Evolutionary conservation across 2,797 vertebrate species (phyloP).

Genomic region (Malurus leucopterus): DNA sequence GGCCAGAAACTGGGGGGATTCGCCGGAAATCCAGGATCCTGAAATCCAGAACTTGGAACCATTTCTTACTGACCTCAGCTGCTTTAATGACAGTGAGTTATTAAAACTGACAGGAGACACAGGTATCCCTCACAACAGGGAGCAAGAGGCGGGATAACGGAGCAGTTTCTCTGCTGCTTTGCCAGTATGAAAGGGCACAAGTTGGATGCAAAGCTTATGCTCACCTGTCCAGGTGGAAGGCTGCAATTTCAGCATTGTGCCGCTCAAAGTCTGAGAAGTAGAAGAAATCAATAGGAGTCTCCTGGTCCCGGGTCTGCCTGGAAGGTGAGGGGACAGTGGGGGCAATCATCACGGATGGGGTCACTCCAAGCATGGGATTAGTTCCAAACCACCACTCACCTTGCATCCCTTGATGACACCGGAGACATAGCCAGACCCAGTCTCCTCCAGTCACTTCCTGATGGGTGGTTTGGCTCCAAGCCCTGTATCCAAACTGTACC

Average conservation of each 20-base stretch:
- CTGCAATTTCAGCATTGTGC: constrained; percentile 84
- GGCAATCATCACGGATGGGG: too few relatives aligned
- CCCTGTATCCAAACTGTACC: accelerated
- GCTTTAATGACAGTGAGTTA: background rate
- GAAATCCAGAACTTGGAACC: background rate
- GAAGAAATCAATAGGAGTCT: constrained; percentile 82
- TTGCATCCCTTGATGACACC: background rate
- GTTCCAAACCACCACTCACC: background rate
- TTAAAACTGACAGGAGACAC: background rate
- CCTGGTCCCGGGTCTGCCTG: constrained; percentile 81
- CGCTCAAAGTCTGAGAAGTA: constrained; percentile 89
- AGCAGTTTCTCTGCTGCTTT: background rate
- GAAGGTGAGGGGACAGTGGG: background rate
- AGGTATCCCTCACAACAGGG: background rate
- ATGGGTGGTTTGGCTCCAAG: background rate
- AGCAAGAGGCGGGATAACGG: background rate
- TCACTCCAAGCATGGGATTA: background rate
- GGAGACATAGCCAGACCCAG: background rate
- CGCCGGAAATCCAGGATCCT: constrained; percentile 84
- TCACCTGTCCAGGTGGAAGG: constrained; percentile 86
- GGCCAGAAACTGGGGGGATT: constrained; percentile 79
- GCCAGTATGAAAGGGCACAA: background rate
- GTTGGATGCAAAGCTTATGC: background rate
- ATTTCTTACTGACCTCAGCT: background rate
- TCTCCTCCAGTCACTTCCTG: background rate